Evolutionary conservation across 2,888 invertebrate genomes (phyloP), one percentile per base, ranked within the genome.

Genomic region (Coenonympha glycerion): DNA sequence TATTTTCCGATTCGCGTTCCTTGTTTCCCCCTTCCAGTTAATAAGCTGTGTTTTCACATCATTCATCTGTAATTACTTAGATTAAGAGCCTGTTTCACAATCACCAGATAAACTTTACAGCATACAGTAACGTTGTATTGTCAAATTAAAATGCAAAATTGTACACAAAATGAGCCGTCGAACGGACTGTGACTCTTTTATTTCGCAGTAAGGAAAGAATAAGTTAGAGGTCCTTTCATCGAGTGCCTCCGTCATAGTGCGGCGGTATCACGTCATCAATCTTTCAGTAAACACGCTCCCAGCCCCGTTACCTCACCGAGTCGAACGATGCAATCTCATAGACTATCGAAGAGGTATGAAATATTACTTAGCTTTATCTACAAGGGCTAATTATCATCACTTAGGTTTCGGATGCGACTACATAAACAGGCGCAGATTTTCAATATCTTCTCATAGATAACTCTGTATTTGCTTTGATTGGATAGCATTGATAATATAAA

Each of bases 221-320:
- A 80, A 81, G 78, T 80, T 73, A 81, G 77, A 77, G 84, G 71
- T 75, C 63, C 81, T 82, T 80, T 79, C 79, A 80, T 80, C 65
- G 71, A 81, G 79, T 66, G 69, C 71, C 70, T 69, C 63, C 65
- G 62, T 71, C 64, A 66, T 69, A 72, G 75, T 73, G 70, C 70
- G 22, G 66, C 65, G 63, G 71, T 73, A 78, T 79, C 78, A 74
- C 73, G 77, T 82, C 83, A 84, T 84, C 84, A 85, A 85, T 84
- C 84, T 83, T 68, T 62, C 64, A 59, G 73, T 77, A 80, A 79
- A 79, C 79, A 80, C 73, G 70, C 65, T 60, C 63, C 63, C 52
- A 52, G 55, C 57, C 55, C 47, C n/a, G n/a, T n/a, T n/a, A n/a
- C n/a, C n/a, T n/a, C 41, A 41, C 42, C 52, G 45, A 59, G 58